These are phyloP conservation scores for Peromyscus aztecus DNA, from an alignment of 2,797 vertebrate species.

Conservation along the genomic window DNA sequence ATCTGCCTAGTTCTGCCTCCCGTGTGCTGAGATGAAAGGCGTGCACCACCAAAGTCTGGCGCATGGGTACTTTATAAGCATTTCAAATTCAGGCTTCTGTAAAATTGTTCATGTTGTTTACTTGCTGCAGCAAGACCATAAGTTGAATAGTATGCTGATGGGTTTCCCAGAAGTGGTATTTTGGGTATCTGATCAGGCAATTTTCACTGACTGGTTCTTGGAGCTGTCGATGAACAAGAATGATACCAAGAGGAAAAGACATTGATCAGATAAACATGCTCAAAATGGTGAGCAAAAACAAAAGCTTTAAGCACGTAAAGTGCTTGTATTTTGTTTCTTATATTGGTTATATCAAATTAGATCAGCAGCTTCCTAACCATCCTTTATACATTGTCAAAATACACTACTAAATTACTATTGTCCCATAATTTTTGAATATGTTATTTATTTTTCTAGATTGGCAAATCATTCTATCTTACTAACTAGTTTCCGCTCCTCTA, in stretches of 20 bases:
- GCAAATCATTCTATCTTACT: neutral
- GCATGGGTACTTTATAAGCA: neutral
- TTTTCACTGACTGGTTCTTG: neutral
- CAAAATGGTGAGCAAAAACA: neutral
- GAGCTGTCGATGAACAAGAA: neutral
- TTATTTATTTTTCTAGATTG: neutral
- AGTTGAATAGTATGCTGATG: neutral
- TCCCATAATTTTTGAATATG: neutral
- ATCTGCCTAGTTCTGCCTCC: too few species aligned
- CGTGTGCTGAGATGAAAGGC: too few species aligned
- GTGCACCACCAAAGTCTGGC: too few species aligned
- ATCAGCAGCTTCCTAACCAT: neutral
- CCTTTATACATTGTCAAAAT: neutral
- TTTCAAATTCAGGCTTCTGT: neutral
- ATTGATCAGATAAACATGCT: neutral
- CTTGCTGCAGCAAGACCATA: neutral
- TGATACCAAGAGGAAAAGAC: neutral
- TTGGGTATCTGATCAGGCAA: neutral
- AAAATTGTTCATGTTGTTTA: neutral
- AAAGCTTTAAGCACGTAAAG: neutral
- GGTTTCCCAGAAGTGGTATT: neutral
- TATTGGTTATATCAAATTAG: neutral
- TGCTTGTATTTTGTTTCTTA: neutral
- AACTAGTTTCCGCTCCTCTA: neutral
- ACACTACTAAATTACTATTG: neutral